Conservation (phyloP, 2,797 vertebrate genomes). For the Oceanodroma leucorhoa region DNA sequence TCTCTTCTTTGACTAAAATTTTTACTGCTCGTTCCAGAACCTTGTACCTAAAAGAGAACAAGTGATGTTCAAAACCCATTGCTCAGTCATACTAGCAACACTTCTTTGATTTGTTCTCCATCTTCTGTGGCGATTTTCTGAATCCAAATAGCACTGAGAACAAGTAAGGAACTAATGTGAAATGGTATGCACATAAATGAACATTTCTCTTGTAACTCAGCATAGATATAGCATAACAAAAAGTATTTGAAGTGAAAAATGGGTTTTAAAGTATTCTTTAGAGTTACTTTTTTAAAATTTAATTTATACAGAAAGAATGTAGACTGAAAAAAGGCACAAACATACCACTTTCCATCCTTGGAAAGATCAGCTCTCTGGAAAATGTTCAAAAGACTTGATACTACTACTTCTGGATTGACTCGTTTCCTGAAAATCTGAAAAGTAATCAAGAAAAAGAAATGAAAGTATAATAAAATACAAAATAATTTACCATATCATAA, state of each 20-base stretch:
- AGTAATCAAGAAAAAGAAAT: neutral
- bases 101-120: neutral
- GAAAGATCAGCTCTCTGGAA: conserved; percentile 79
- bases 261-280: neutral
- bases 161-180: neutral
- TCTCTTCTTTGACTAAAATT: conserved; percentile 75
- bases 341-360: conserved; percentile 80
- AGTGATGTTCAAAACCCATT: neutral
- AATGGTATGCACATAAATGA: neutral
- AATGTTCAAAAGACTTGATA: conserved; percentile 80
- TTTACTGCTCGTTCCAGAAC: conserved; percentile 75
- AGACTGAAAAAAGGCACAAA: neutral
- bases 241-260: neutral
- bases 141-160: neutral
- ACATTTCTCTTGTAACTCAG: neutral
- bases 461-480: neutral
- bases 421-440: conserved; percentile 75
- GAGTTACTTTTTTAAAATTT: neutral
- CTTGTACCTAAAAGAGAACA: conserved; percentile 76
- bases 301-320: neutral
- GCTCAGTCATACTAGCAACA: neutral
- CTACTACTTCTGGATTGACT: conserved; percentile 76
- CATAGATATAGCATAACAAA: neutral
- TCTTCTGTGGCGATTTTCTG: neutral
- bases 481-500: neutral